Base-by-base conservation (phyloP, 1,140 invertebrate species). In the Anthonomus grandis region DNA sequence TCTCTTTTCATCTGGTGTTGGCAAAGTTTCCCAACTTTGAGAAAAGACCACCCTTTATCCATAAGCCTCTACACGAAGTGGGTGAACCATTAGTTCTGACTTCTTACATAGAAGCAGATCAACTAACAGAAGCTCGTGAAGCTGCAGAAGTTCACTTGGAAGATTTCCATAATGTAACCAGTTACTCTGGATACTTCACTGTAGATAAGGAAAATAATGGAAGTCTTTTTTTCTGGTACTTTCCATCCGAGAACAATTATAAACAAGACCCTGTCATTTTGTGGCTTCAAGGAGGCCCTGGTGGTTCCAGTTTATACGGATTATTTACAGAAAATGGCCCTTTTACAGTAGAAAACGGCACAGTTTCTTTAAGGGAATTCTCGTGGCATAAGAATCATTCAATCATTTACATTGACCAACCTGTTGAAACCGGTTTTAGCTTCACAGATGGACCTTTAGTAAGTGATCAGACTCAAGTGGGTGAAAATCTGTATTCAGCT, bases 401-500 rank as follows among this genome's bases (percentile, higher is more conserved):
- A 54, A 69, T 93, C 53, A 68, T 93, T 2, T 93, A 89, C 64
- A 86, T 93, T 45, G 90, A 93, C 68, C 91, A 90, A 71, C 91
- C 91, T 2, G 89, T 90, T n/a, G 88, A 87, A 8, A 84, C 87
- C 34, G 86, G 86, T 2, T 88, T 79, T 65, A 89, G 86, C 72
- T 87, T 86, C 58, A 87, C 86, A 2, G 71, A 72, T 12, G 81
- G 72, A n/a, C 80, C 83, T 10, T 83, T 81, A 67, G 75, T 79
- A 2, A 78, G 75, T n/a, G 83, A 85, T 70, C 79, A 88, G 73
- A 80, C 78, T 8, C 60, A 78, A 64, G 77, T 89, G 8, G 86
- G 83, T 2, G 69, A 78, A 39, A 79, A 88, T 66, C 63, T 89
- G 0, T 83, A 87, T 61, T 72, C 69, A 21, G 83, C 82, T 0